Base-by-base conservation (phyloP, 2,888 invertebrate species). In the Capitulum mitella region DNA sequence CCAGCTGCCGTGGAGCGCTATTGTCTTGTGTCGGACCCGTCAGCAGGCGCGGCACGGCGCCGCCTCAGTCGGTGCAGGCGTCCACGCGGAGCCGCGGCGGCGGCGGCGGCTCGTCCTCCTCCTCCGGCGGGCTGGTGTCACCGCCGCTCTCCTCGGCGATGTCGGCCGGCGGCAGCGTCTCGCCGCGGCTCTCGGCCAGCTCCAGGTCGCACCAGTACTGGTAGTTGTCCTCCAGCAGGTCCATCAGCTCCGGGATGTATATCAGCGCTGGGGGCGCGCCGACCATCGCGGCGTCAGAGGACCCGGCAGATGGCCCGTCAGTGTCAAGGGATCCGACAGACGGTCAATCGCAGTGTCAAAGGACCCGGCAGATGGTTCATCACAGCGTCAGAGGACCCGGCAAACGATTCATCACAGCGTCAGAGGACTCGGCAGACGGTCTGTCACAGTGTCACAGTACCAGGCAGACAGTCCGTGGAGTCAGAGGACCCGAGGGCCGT, bases 161-260 rank as follows among this genome's bases (percentile, higher is more conserved):
- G 37, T 70, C 40, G 34, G 34, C 64, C 70, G 37, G 70, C 37
- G 26, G 70, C 34, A 32, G 34, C 37, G 70, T 37, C 70, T 70
- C 37, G 70, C 37, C 70, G 70, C 70, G 70, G 40, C 84, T 80
- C 43, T 85, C 86, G 79, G 83, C 83, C 76, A 84, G 84, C 80
- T 87, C 86, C 80, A 86, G 83, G 32, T 94, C 93, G 84, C 93
- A 93, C 97, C 97, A 97, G 85, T 93, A 93, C 79, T 92, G 89
- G 87, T 96, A 95, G 87, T 97, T 97, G 84, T 88, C 89, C 83
- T 92, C 90, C 87, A 97, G 92, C 86, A 93, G 91, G 26, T 90
- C 89, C 82, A 96, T 91, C 82, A 97, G 88, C 86, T 96, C 95
- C 0, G 96, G 96, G 90, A 96, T 92, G 85, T 96, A 95, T 84